Percentiles rank a stretch among this genome's conserved stretches.
Conservation (phyloP, 2,797 vertebrate species). For the Rallus crepitans region DNA sequence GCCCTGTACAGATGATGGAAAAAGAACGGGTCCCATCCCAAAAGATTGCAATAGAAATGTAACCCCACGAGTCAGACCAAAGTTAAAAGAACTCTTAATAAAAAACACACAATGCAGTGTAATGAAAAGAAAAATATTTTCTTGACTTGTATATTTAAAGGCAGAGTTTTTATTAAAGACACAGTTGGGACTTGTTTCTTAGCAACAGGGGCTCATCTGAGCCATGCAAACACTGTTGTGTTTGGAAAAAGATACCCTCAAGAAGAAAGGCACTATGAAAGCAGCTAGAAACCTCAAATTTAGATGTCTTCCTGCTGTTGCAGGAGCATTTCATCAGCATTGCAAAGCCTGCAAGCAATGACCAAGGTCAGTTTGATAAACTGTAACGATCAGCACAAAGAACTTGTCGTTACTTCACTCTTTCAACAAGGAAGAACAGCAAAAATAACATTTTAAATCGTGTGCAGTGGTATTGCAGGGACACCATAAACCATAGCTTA, state of each 20-base stretch:
- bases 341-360: not conserved
- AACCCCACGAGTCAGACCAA: not conserved
- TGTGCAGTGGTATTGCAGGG: not conserved
- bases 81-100: constrained; percentile 49
- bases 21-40: not conserved
- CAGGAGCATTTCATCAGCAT: not conserved
- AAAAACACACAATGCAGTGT: constrained; percentile 11
- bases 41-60: not conserved
- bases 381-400: not conserved
- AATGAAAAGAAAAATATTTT: constrained; percentile 69
- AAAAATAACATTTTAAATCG: not conserved
- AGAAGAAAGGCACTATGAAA: constrained; percentile 46
- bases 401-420: not conserved
- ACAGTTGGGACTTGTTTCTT: constrained; percentile 78
- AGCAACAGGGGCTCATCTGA: constrained; percentile 77
- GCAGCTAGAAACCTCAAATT: constrained; percentile 34
- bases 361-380: not conserved
- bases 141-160: constrained; percentile 69
- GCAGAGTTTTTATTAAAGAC: constrained; percentile 65
- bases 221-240: constrained; percentile 52
- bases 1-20: not conserved
- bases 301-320: constrained; percentile 16
- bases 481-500: not conserved
- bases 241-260: constrained; percentile 42
- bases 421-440: not conserved